phyloP scores from a whole-genome alignment of 1,140 invertebrate species.

The Helicoverpa zea region DNA sequence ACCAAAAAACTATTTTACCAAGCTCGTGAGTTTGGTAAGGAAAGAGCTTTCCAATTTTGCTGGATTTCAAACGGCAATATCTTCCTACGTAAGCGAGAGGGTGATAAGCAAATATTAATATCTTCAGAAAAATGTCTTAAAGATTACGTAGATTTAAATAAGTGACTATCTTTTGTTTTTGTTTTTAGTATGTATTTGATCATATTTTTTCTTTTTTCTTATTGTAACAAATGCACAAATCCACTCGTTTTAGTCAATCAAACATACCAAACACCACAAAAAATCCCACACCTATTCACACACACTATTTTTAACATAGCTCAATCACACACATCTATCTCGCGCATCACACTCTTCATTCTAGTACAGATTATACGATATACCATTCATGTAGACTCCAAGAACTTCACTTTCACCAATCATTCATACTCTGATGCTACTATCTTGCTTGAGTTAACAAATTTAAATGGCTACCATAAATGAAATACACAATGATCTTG shows the following conservation, averaged over 20 bases:
- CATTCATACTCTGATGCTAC: too few species aligned
- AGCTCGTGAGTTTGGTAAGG: background rate
- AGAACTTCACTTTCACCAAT: too few species aligned
- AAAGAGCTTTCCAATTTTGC: background rate
- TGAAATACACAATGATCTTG: background rate
- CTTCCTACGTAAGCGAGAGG: background rate
- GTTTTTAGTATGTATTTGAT: background rate
- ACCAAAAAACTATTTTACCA: background rate
- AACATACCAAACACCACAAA: too few species aligned
- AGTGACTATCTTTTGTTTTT: background rate
- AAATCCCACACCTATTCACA: too few species aligned
- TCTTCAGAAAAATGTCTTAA: background rate
- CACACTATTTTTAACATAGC: too few species aligned
- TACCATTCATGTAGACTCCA: too few species aligned
- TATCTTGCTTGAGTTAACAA: background rate
- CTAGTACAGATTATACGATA: too few species aligned
- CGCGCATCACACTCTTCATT: too few species aligned
- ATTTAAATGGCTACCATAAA: slow-evolving; percentile 14
- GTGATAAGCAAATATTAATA: background rate
- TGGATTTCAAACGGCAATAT: background rate
- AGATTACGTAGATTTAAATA: background rate
- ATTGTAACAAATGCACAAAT: too few species aligned
- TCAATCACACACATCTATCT: too few species aligned
- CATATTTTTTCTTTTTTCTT: too few species aligned
- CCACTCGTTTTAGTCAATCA: too few species aligned